Evolutionary conservation across 2,113 vertebrate genomes (phyloP), one percentile per base, ranked within the genome.

Genomic region (Probosciger aterrimus): DNA sequence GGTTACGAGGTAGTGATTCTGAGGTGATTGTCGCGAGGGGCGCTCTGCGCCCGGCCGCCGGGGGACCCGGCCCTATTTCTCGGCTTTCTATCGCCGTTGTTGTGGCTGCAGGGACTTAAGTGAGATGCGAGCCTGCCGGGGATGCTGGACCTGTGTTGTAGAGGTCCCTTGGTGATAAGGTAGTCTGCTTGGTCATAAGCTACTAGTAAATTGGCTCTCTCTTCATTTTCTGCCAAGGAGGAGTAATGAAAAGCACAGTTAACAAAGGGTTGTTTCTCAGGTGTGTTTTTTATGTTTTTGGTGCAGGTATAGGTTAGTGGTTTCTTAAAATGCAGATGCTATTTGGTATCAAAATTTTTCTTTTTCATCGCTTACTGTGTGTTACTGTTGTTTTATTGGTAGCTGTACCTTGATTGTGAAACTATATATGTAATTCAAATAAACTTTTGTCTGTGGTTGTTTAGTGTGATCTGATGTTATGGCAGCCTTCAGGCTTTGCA

Each of bases 241-340:
- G 5, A 6, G 6, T 37, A 27, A 43, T 11, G 46, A 8, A 60
- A 67, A 9, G 6, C 3, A 16, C 18, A 62, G 3, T 2, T 35
- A 18, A 3, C 4, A 7, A 14, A 27, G 6, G 18, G 6, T 60
- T 47, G 4, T 20, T 47, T 59, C 39, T 43, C 7, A 16, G 8
- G 7, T 5, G 10, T 44, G 2, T 25, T 49, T 68, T 7, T 2
- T 14, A 0, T 9, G 3, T 18, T 6, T 24, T 55, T 1, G 7
- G 5, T 33, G 1, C 14, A 11, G 31, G 1, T 0, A 1, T 18
- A 0, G 2, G 2, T 6, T 27, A 65, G 11, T 3, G 13, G 15
- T 6, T 2, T 22, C 14, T n/a, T 35, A 33, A 1, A 63, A 18
- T 9, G 4, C 3, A 39, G 43, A 37, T 74, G 5, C 4, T 18